Conservation (phyloP, 1,140 invertebrate genomes). For the Zaprionus davidi region DNA sequence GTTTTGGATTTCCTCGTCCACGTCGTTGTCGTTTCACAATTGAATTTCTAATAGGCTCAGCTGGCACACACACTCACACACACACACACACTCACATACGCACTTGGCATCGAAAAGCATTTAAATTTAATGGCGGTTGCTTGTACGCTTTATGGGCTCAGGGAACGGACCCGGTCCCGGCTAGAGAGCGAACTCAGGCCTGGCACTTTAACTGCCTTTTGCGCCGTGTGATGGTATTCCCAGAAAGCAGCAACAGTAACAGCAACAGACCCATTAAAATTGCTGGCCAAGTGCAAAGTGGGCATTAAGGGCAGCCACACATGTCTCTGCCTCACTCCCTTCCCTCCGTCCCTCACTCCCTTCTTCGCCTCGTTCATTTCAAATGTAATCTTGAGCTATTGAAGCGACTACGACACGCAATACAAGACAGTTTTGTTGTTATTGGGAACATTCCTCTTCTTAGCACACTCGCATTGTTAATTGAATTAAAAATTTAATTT, state of each 20-base stretch:
- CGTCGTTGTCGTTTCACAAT: constrained; percentile 49
- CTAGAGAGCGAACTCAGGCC: background rate
- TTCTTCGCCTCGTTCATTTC: no score
- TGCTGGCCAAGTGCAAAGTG: constrained; percentile 59
- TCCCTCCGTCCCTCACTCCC: background rate
- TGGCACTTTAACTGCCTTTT: constrained; percentile 36
- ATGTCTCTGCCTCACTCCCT: background rate
- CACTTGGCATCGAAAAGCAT: constrained; percentile 73
- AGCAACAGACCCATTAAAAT: constrained; percentile 48
- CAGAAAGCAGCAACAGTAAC: constrained; percentile 50
- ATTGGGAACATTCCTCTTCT: constrained; percentile 11
- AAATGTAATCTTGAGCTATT: constrained; percentile 25
- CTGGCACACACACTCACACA: constrained; percentile 13
- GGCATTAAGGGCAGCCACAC: constrained; percentile 48
- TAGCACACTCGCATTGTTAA: constrained; percentile 42
- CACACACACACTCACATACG: constrained; percentile 5
- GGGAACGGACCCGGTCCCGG: background rate
- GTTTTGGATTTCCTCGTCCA: constrained; percentile 19
- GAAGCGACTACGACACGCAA: constrained; percentile 29
- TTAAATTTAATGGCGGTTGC: constrained; percentile 77
- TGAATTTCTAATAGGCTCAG: constrained; percentile 78
- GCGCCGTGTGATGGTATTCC: constrained; percentile 41
- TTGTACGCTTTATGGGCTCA: constrained; percentile 66
- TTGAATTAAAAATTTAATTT: constrained; percentile 80
- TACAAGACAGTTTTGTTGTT: constrained; percentile 20